Evolutionary conservation across 2,113 vertebrate genomes (phyloP).

Genomic region (Apistogramma diplotaenia): DNA sequence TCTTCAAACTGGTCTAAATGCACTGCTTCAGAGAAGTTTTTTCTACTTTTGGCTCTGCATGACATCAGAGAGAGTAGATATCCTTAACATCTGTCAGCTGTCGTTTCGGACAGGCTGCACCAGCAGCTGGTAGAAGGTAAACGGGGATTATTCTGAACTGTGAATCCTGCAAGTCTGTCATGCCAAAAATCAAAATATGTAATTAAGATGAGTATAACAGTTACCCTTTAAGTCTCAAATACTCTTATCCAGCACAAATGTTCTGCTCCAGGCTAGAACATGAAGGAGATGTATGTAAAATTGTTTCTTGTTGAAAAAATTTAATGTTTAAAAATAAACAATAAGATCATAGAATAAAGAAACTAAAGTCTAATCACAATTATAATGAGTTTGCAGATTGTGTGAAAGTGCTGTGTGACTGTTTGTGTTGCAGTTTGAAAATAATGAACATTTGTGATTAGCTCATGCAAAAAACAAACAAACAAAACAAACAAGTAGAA

Average conservation of each 20-base stretch:
- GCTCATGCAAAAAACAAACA: neutral
- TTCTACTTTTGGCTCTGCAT: too few relatives aligned
- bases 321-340: neutral
- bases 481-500: neutral
- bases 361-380: neutral
- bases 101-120: neutral
- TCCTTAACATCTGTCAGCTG: neutral
- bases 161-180: neutral
- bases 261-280: neutral
- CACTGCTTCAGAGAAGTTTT: neutral
- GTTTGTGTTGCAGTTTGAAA: neutral
- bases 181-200: neutral
- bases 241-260: neutral
- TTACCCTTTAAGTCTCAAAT: neutral
- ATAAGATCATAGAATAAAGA: neutral
- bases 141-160: neutral
- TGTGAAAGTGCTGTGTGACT: neutral
- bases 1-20: neutral
- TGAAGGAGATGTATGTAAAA: neutral
- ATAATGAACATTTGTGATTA: neutral
- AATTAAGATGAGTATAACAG: neutral
- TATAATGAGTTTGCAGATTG: neutral
- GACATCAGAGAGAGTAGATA: neutral
- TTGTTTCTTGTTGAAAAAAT: neutral
- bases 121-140: neutral